phyloP scores from a whole-genome alignment of 2,113 vertebrate genomes.

The Gymnorhina tibicen region DNA sequence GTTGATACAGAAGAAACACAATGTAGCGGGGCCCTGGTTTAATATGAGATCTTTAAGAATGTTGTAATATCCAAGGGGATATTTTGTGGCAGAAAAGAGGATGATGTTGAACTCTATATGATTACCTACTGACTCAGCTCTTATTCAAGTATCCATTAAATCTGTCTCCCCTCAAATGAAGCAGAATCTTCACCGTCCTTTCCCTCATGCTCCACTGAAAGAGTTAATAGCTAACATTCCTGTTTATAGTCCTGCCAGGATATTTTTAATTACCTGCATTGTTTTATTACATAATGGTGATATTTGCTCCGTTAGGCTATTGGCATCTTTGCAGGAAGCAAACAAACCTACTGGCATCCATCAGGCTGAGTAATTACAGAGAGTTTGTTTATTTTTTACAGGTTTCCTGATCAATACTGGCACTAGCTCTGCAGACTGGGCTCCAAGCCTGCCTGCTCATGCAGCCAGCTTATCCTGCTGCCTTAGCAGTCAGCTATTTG shows the following conservation, averaged over 20 bases:
- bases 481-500: neutral
- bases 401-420: conserved; percentile 15
- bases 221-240: neutral
- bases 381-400: conserved; percentile 31
- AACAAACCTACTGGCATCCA: conserved; percentile 41
- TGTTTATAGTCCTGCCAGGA: neutral
- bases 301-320: conserved; percentile 16
- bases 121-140: neutral
- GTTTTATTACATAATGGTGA: conserved; percentile 13
- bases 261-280: conserved; percentile 31
- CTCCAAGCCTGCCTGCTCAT: neutral
- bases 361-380: conserved; percentile 46
- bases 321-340: conserved; percentile 36
- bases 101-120: neutral
- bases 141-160: neutral
- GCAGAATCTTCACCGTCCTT: neutral
- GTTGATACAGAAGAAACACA: neutral
- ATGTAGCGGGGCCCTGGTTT: neutral
- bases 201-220: neutral
- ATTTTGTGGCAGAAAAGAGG: neutral
- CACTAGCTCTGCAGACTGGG: neutral
- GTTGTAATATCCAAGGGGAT: neutral
- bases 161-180: neutral
- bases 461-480: neutral
- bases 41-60: neutral